phyloP scores from a whole-genome alignment of 1,140 invertebrate genomes.

The Eulimnadia texana region DNA sequence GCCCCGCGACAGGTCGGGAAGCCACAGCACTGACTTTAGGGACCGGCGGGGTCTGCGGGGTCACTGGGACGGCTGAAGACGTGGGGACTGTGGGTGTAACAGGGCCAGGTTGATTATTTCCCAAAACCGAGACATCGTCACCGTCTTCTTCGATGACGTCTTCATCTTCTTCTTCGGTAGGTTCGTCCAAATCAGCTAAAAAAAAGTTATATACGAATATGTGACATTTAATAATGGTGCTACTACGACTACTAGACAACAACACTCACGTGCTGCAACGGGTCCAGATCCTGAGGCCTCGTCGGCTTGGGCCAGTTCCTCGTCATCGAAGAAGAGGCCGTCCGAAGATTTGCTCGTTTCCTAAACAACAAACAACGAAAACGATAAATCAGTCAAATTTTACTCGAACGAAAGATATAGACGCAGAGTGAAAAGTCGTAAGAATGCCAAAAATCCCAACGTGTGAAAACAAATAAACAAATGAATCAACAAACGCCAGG shows the following conservation, averaged over 20 bases:
- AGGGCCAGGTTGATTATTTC: neutral
- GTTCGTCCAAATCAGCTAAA: conserved; percentile 3
- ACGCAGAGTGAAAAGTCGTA: no score
- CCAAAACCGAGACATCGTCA: neutral
- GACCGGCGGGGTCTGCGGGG: neutral
- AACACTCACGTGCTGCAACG: neutral
- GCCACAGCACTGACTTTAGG: conserved; percentile 9
- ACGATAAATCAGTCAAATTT: no score
- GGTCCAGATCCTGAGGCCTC: conserved; percentile 10
- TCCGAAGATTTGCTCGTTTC: neutral
- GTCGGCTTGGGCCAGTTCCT: conserved; percentile 3
- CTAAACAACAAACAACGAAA: neutral
- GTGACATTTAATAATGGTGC: neutral
- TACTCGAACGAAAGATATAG: no score
- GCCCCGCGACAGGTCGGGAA: neutral
- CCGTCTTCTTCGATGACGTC: conserved; percentile 2
- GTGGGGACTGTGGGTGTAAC: neutral
- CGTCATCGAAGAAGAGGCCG: conserved; percentile 2
- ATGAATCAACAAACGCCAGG: neutral
- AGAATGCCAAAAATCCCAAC: no score
- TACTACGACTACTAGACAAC: neutral
- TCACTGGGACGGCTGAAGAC: neutral
- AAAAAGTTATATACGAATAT: conserved; percentile 1
- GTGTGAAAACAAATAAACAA: no score
- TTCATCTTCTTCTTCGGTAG: neutral